A percentile compares a stretch with the other conserved stretches of the same genome.
Conservation (phyloP, 2,113 vertebrate species). For the Misgurnus mizolepis region DNA sequence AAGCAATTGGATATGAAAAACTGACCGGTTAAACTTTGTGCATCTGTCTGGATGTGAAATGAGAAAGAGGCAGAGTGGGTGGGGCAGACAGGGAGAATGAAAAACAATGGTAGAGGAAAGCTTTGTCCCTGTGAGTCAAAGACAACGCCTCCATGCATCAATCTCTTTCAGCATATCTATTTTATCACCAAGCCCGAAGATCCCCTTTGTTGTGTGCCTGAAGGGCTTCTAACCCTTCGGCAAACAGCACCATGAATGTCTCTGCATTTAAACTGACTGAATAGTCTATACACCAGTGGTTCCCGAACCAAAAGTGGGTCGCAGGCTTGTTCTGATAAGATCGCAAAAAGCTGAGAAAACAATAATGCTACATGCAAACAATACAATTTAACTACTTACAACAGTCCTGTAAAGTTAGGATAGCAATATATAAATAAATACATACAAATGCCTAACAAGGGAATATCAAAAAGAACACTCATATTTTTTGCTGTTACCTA, state of each 20-base stretch:
- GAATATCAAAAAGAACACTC: no score
- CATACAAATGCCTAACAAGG: no score
- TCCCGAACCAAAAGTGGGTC: no score
- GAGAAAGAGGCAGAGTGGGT: neutral
- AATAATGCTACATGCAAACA: no score
- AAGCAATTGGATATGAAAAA: conserved; percentile 4
- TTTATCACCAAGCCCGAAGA: conserved; percentile 51
- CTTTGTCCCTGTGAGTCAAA: conserved; percentile 44
- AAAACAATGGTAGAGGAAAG: conserved; percentile 17
- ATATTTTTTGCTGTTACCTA: no score
- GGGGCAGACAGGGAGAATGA: neutral
- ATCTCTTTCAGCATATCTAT: conserved; percentile 46
- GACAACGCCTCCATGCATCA: conserved; percentile 33
- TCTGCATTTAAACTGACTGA: conserved; percentile 8
- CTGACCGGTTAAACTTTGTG: neutral
- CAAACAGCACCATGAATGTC: conserved; percentile 15
- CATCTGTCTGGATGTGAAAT: conserved; percentile 4
- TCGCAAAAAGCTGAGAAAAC: no score
- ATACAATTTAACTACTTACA: no score
- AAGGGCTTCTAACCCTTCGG: conserved; percentile 34
- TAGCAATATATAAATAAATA: no score
- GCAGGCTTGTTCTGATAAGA: no score
- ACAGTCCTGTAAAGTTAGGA: no score
- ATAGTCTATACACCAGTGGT: neutral
- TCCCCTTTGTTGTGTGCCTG: conserved; percentile 37